Conservation (phyloP, 2,888 invertebrate genomes). For the Diogma glabrata region DNA sequence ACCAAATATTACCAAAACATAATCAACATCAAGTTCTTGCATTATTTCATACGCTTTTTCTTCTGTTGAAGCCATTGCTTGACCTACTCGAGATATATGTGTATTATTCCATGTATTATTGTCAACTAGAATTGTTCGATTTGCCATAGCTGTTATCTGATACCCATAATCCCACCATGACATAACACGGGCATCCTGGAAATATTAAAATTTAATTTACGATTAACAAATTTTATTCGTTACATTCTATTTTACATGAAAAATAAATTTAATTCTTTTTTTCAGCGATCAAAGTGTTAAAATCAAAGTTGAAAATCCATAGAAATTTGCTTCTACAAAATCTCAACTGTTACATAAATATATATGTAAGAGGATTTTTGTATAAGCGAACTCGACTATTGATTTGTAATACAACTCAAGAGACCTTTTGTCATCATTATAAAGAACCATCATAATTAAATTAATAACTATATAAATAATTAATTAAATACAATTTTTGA, state of each 20-base stretch:
- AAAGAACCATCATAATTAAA: not conserved
- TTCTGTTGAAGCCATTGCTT: constrained; percentile 96
- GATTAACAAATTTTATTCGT: not conserved
- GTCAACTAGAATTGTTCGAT: constrained; percentile 93
- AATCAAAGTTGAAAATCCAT: not conserved
- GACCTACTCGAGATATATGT: constrained; percentile 93
- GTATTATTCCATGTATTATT: constrained; percentile 99
- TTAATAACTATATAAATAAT: too few species aligned
- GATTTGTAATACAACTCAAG: constrained; percentile 6
- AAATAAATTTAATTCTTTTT: not conserved
- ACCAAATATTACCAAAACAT: constrained; percentile 95
- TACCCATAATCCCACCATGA: constrained; percentile 99
- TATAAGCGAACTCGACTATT: not conserved
- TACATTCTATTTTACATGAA: not conserved
- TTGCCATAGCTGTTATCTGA: constrained; percentile 98
- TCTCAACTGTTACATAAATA: too few species aligned
- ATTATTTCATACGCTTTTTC: constrained; percentile 97
- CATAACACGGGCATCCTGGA: constrained; percentile 88
- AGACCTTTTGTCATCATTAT: constrained; percentile 2
- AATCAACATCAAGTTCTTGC: constrained; percentile 93
- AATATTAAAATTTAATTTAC: constrained; percentile 1
- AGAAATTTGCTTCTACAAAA: too few species aligned
- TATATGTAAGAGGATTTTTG: constrained; percentile 2
- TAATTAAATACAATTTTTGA: too few species aligned
- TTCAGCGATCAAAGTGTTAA: constrained; percentile 54